Percentiles rank a stretch among this genome's conserved stretches.
phyloP scores from a whole-genome alignment of 1,140 invertebrate species.

The Drosophila pallidifrons region DNA sequence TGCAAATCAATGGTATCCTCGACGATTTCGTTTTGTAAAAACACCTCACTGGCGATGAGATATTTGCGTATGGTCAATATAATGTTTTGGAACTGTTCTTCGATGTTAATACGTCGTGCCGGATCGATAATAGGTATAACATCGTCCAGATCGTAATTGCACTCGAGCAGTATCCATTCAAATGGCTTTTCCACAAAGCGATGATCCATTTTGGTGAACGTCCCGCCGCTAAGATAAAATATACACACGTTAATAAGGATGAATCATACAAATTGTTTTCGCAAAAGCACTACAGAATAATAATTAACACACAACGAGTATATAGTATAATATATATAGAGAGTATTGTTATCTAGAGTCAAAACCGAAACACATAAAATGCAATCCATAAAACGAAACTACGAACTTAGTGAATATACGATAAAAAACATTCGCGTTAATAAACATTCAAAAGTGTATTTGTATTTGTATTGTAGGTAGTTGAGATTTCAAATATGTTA shows the following conservation, averaged over 20 bases:
- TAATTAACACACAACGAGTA: constrained; percentile 29
- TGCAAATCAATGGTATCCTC: constrained; percentile 75
- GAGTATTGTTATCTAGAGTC: constrained; percentile 17
- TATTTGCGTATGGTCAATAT: constrained; percentile 68
- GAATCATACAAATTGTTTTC: neutral
- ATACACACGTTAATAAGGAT: constrained; percentile 1
- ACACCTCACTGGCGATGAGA: constrained; percentile 74
- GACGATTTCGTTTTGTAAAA: constrained; percentile 72
- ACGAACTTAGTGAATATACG: constrained; percentile 24
- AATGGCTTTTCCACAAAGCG: constrained; percentile 78
- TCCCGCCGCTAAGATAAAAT: constrained; percentile 60
- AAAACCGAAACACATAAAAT: constrained; percentile 46
- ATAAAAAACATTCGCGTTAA: constrained; percentile 33
- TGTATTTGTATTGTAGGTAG: constrained; percentile 46
- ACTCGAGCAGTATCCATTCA: constrained; percentile 78
- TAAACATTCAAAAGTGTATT: constrained; percentile 50
- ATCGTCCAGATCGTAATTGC: constrained; percentile 77
- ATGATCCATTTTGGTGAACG: constrained; percentile 70
- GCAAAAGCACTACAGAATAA: constrained; percentile 26
- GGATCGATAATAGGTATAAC: constrained; percentile 70
- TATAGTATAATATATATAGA: constrained; percentile 1
- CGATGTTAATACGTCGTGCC: constrained; percentile 75
- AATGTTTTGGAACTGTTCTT: constrained; percentile 77
- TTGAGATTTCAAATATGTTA: constrained; percentile 44
- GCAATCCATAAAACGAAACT: constrained; percentile 47